These are phyloP conservation scores for Enteromius paludinosus DNA, from an alignment of 2,797 vertebrate species.

Conservation along the genomic window DNA sequence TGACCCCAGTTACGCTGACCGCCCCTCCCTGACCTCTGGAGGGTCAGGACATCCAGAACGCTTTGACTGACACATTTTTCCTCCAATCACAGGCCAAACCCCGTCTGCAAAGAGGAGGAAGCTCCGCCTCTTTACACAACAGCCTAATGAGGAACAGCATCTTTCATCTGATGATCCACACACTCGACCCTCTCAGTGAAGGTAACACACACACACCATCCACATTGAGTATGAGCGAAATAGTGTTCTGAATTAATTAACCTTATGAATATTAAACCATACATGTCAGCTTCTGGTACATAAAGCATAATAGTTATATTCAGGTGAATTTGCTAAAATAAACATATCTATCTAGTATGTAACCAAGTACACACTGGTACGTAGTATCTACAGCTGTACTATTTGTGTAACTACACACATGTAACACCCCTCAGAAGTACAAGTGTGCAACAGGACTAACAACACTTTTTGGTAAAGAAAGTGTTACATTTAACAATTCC, in stretches of 20 bases:
- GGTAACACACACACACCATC: constrained; percentile 75
- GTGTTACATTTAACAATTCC: too few species aligned
- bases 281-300: background rate
- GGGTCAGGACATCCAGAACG: background rate
- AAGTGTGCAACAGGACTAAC: too few species aligned
- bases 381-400: too few species aligned
- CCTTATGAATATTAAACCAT: background rate
- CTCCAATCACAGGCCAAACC: constrained; percentile 85
- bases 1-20: background rate
- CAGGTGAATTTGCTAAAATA: too few species aligned
- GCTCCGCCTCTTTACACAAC: constrained; percentile 97
- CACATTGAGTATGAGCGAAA: background rate
- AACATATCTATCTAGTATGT: too few species aligned
- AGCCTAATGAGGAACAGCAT: constrained; percentile 99
- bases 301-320: too few species aligned
- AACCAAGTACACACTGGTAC: too few species aligned
- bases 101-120: constrained; percentile 94
- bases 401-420: too few species aligned
- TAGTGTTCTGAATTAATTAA: background rate
- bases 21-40: background rate
- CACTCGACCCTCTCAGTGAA: constrained; percentile 96
- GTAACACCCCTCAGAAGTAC: too few species aligned
- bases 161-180: constrained; percentile 99
- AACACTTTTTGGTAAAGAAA: too few species aligned
- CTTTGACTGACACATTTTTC: constrained; percentile 62